Evolutionary conservation across 2,797 vertebrate genomes (phyloP), one percentile per base, ranked within the genome.

Genomic region (Heteromormyrus szaboi): DNA sequence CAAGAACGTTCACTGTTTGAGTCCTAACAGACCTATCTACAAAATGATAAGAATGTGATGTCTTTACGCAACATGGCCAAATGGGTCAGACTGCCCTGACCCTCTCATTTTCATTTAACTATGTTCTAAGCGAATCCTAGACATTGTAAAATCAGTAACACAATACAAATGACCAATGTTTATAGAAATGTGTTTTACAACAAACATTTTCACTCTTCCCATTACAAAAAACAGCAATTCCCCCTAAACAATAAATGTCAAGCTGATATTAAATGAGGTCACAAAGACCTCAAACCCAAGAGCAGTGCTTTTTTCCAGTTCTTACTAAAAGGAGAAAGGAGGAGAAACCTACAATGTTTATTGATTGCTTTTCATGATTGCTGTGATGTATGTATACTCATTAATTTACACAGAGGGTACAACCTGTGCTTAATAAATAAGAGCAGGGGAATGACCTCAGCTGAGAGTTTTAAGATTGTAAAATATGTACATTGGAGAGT

Each of bases 81-180:
- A 94, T 90, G 93, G 86, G 91, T 92, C 91, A 91, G 93, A 93
- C 94, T 93, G 91, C 90, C 90, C 89, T 94, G 93, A 93, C 92
- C 92, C 93, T 89, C 89, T 91, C 7, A 81, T 89, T 89, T 89
- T 86, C 79, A 87, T 90, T 59, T 84, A 90, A 91, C 51, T 81
- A 44, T 29, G 5, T 84, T 59, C 46, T 84, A 11, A 41, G n/a
- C 9, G 19, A 46, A 85, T 25, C 85, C 84, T 54, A 72, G 88
- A 62, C 76, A 86, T 19, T 51, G 83, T 89, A 44, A 79, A 79
- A 85, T 85, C 84, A 62, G 85, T 81, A 89, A 29, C 88, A 44
- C 44, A 50, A 53, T 87, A n/a, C 9, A 14, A 33, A 44, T 56
- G 33, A 53, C 53, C 88, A 9, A 25, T 81, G 72, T 37, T 48